phyloP scores from a whole-genome alignment of 2,113 vertebrate species.

The Sclerurus mexicanus region DNA sequence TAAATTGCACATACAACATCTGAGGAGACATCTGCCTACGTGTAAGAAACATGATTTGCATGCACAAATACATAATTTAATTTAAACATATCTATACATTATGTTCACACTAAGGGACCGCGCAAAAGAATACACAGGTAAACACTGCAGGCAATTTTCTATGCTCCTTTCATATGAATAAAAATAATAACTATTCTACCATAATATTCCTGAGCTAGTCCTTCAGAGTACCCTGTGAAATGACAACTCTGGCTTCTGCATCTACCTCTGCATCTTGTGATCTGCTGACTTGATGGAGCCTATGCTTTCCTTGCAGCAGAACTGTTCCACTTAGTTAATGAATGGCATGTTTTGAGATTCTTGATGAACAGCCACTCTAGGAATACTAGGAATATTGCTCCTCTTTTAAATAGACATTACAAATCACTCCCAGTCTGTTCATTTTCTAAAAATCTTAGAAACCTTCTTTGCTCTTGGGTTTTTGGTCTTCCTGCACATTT shows the following conservation, averaged over 20 bases:
- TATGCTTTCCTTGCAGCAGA: not conserved
- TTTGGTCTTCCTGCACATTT: not conserved
- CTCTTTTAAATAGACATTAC: not conserved
- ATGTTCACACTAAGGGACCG: not conserved
- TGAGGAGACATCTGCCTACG: slow-evolving; percentile 3
- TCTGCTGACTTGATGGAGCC: not conserved
- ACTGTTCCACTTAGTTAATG: not conserved
- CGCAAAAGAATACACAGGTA: not conserved
- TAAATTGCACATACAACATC: slow-evolving; percentile 24
- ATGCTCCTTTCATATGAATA: not conserved
- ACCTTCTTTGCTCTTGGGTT: not conserved
- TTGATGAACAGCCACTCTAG: not conserved
- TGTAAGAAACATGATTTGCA: slow-evolving; percentile 8
- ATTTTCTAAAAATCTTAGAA: not conserved
- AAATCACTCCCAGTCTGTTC: not conserved
- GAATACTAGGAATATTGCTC: not conserved
- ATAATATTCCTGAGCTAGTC: not conserved
- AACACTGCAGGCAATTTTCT: not conserved
- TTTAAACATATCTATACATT: not conserved
- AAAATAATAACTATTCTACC: not conserved
- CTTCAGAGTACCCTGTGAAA: not conserved
- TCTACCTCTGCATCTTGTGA: not conserved
- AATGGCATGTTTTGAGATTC: not conserved
- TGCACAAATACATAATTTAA: not conserved
- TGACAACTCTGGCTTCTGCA: not conserved